Evolutionary conservation across 2,797 vertebrate species (phyloP), one percentile per base, ranked within the genome.

Genomic region (Amazona ochrocephala): DNA sequence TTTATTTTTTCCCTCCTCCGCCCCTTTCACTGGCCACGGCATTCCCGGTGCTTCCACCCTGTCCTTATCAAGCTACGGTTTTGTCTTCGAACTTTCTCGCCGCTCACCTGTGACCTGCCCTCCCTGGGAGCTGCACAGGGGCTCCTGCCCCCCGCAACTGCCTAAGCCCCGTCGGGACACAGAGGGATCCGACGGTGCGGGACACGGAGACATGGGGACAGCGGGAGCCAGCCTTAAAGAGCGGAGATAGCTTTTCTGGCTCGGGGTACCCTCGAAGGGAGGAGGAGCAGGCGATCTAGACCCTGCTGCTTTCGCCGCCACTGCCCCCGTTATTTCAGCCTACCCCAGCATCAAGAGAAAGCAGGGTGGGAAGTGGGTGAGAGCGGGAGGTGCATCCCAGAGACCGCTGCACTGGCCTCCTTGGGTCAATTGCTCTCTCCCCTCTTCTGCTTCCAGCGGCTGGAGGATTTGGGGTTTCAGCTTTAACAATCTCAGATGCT

Each of bases 191-290:
- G 18, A n/a, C 17, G 5, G 8, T 6, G 24, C 20, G 41, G 18
- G 61, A 54, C 61, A 32, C 24, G 6, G 50, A 13, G 23, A 44
- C 71, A 29, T 2, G 2, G 41, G 58, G 23, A 22, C 80, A 30
- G 7, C 6, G 4, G 47, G 13, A 17, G 17, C 2, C n/a, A 51
- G 16, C n/a, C n/a, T 47, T 20, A 7, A 32, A 22, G 10, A 19
- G 37, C 5, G 4, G 6, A 4, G 22, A 39, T 9, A 7, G 45
- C 1, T 0, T 37, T 47, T 61, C 9, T 20, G n/a, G 12, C 5
- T 29, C 6, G 7, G 16, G 24, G 23, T 7, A 11, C 51, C 41
- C 45, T 58, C 11, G 26, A 37, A 41, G 29, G 13, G n/a, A 64
- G 18, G 21, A 64, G 41, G 10, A 74, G 29, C 11, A 1, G 14